Conservation (phyloP, 1,140 invertebrate genomes). For the Branchinecta lynchi region DNA sequence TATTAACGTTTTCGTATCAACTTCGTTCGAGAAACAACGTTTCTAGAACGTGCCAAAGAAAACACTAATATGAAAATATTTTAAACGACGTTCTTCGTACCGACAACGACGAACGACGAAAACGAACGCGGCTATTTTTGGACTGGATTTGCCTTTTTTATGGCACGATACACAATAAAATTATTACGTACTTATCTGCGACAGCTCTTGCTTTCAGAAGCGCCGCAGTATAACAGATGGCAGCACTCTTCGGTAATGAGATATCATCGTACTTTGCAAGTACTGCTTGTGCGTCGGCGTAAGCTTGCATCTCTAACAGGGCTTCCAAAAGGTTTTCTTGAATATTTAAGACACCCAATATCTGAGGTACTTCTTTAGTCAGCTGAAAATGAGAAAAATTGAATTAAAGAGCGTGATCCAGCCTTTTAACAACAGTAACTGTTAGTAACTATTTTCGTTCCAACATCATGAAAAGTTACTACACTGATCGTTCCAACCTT, state of each 20-base stretch:
- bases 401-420: too few relatives aligned
- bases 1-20: too few relatives aligned
- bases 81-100: too few relatives aligned
- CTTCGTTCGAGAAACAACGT: too few relatives aligned
- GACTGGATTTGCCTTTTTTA: neutral
- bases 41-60: too few relatives aligned
- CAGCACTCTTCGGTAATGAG: conserved; percentile 83
- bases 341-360: conserved; percentile 86
- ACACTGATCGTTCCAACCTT: too few relatives aligned
- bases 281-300: conserved; percentile 90
- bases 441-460: too few relatives aligned
- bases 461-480: too few relatives aligned
- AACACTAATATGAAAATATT: too few relatives aligned
- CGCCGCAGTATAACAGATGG: conserved; percentile 93
- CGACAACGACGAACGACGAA: too few relatives aligned
- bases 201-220: conserved; percentile 80
- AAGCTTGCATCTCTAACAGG: conserved; percentile 85
- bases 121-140: too few relatives aligned
- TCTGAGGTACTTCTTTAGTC: conserved; percentile 91
- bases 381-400: conserved; percentile 38
- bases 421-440: too few relatives aligned
- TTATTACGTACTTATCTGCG: conserved; percentile 59
- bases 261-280: conserved; percentile 94
- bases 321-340: conserved; percentile 97
- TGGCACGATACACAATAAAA: conserved; percentile 12